Base-by-base conservation (phyloP, 2,888 invertebrate genomes). In the Drosophila formosana region DNA sequence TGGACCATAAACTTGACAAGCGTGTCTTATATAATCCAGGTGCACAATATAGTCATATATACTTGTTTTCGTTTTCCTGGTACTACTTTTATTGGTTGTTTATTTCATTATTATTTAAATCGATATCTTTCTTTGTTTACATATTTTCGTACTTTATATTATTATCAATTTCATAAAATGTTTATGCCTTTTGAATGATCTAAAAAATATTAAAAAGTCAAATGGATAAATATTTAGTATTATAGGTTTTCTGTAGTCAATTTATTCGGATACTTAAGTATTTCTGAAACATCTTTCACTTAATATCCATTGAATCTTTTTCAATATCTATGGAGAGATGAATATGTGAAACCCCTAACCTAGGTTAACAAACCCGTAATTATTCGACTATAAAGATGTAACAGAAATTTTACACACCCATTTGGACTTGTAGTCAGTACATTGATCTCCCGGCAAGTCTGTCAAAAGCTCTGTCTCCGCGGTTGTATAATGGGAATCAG, bases 361-460 rank as follows among this genome's bases (percentile, higher is more conserved):
- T 41, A 13, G 39, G 39, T 18, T 11, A 9, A 34, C 11, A 34
- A 34, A 3, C 3, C 13, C 13, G 18, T n/a, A 37, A n/a, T 4
- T 37, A 11, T n/a, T 13, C 8, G n/a, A 49, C 6, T 49, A 9
- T 25, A 26, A 41, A 41, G 3, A 2, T 41, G 13, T 25, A 6
- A 25, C 18, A 11, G 9, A 28, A 4, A 11, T 39, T 60, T 4
- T 30, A 30, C 28, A 60, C 26, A 23, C 13, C 4, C 28, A 30
- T 28, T 46, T 13, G 1, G 18, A 11, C 39, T 47, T 23, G 43
- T 18, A 46, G 41, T 64, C 46, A 37, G 66, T 55, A 30, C 62
- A 53, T 66, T 77, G 51, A 74, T 63, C 62, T 63, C 41, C 18
- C 6, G 1, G 1, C 25, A 52, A 69, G 0, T 69, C 52, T 65